Base-by-base conservation (phyloP, 2,797 vertebrate species). In the Protosalanx chinensis region DNA sequence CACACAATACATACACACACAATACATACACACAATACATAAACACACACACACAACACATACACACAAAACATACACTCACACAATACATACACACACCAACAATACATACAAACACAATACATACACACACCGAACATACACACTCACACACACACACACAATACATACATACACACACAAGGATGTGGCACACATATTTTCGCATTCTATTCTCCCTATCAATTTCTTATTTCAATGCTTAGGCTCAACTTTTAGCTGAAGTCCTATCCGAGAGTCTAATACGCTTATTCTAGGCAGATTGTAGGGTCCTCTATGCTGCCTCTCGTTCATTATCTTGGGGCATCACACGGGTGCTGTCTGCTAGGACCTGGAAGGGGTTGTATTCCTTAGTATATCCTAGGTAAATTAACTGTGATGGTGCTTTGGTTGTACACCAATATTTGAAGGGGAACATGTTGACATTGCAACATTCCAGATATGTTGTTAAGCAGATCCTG, bases 21-120 rank as follows among this genome's bases (percentile, higher is more conserved):
- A 27, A 20, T 20, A 6, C 67, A 41, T 64, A 73, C 56, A 70
- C 18, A 16, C 53, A 76, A 57, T 37, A 29, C 29, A 72, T 6
- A 6, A 32, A 1, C 56, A n/a, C 10, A 32, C 3, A 53, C 12
- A 73, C 41, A 63, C 37, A 46, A 18, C n/a, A n/a, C n/a, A n/a
- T n/a, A 27, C 23, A 27, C 23, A 27, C 23, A 27, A 27, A 1
- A 27, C 23, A 27, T 27, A 27, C 23, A 27, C 23, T n/a, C n/a
- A 27, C 23, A 27, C 23, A 27, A 27, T 1, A 27, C 23, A 27
- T 27, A 27, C 23, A 27, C 23, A 1, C 23, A 27, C 23, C n/a
- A n/a, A n/a, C n/a, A 27, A 27, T 1, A 27, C 23, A 27, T 1
- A 27, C 23, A 27, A 1, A 27, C 23, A 27, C 23, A 27, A 27